Conservation (phyloP, 1,140 invertebrate species). For the Anastatus disparis region DNA sequence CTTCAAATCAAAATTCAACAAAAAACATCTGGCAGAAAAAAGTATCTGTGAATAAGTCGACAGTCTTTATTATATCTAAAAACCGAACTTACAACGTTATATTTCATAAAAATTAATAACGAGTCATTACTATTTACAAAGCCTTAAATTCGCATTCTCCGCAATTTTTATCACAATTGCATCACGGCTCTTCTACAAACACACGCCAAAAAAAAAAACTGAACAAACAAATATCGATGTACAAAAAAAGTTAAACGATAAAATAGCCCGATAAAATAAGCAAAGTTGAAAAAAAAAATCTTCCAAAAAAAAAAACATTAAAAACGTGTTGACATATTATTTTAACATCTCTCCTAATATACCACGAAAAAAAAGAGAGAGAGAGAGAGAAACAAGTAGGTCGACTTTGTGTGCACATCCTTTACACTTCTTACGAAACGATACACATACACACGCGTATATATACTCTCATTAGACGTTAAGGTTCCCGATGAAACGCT, state of each 20-base stretch:
- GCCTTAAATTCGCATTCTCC: background rate
- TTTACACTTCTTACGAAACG: slow-evolving; percentile 30
- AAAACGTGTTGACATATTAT: slow-evolving; percentile 14
- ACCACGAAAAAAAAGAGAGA: no score
- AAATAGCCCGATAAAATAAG: slow-evolving; percentile 8
- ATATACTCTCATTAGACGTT: no score
- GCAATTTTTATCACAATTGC: background rate
- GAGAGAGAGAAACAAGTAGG: no score
- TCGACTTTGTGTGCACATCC: slow-evolving; percentile 27
- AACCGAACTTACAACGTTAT: no score
- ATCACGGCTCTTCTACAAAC: slow-evolving; percentile 5
- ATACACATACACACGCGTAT: no score
- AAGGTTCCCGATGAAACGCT: slow-evolving; percentile 11
- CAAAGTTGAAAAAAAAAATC: background rate
- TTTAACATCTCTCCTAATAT: background rate
- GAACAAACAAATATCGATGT: no score
- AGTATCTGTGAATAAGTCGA: no score
- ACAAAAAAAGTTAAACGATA: no score
- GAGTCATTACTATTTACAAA: slow-evolving; percentile 16
- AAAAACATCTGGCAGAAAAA: no score
- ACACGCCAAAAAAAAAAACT: no score
- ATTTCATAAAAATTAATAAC: slow-evolving; percentile 9
- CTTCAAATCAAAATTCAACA: no score
- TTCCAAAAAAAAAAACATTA: background rate
- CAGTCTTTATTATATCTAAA: no score